Conservation (phyloP, 2,113 vertebrate species). For the Boulengeromyrus knoepffleri region DNA sequence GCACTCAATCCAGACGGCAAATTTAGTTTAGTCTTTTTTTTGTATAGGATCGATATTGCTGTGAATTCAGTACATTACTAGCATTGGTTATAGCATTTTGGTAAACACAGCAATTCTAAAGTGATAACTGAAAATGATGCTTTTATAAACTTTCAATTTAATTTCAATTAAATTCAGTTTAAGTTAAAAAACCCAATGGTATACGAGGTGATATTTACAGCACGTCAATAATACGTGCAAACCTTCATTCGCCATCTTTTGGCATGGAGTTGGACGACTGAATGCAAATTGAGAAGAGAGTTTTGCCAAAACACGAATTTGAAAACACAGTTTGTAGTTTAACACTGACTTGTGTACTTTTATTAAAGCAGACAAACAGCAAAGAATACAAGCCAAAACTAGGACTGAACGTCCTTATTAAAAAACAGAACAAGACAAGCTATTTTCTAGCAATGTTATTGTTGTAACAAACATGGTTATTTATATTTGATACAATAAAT, state of each 20-base stretch:
- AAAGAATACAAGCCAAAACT: constrained; percentile 69
- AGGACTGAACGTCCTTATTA: constrained; percentile 18
- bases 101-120: background rate
- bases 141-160: background rate
- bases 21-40: background rate
- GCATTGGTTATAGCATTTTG: background rate
- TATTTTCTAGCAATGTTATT: constrained; percentile 69
- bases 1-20: background rate
- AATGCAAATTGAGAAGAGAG: constrained; percentile 71
- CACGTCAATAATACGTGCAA: constrained; percentile 32
- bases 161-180: background rate
- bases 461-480: constrained; percentile 75
- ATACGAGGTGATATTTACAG: constrained; percentile 23
- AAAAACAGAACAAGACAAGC: constrained; percentile 28
- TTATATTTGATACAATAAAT: constrained; percentile 63
- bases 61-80: background rate
- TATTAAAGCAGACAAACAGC: constrained; percentile 78
- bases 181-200: background rate
- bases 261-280: constrained; percentile 55
- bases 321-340: constrained; percentile 73
- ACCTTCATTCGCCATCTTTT: constrained; percentile 42
- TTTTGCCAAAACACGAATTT: constrained; percentile 77
- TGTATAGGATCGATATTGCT: background rate
- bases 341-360: constrained; percentile 75
- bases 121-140: background rate